Percentiles rank a stretch among this genome's conserved stretches.
Evolutionary conservation across 1,140 invertebrate species (phyloP).

Genomic region (Ooceraea biroi): DNA sequence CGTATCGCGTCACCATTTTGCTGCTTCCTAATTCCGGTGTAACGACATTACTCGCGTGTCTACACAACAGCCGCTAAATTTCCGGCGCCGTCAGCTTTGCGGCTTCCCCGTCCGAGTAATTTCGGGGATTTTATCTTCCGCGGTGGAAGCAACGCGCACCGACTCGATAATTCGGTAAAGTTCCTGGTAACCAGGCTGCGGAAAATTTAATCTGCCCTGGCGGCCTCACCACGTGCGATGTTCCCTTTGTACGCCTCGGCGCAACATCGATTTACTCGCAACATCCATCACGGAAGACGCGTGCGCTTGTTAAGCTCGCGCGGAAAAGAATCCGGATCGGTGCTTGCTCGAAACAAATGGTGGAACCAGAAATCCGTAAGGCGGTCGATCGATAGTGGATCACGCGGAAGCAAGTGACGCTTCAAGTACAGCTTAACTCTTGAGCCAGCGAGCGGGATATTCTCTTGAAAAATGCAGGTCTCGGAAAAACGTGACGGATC

Average conservation of each 20-base stretch:
- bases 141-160: neutral
- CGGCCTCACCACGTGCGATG: neutral
- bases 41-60: neutral
- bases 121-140: neutral
- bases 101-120: neutral
- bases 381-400: too few species aligned
- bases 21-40: neutral
- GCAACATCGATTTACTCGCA: neutral
- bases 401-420: too few species aligned
- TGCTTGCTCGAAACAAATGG: too few species aligned
- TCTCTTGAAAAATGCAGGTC: too few species aligned
- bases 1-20: too few species aligned
- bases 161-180: neutral
- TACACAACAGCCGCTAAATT: neutral
- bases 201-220: neutral
- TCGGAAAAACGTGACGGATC: too few species aligned
- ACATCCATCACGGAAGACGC: too few species aligned
- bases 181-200: neutral
- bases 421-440: too few species aligned
- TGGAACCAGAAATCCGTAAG: too few species aligned
- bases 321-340: too few species aligned
- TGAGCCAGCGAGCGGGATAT: too few species aligned
- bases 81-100: neutral
- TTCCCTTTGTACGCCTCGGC: constrained; percentile 1
- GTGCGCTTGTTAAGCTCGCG: too few species aligned